Evolutionary conservation across 2,113 vertebrate species (phyloP).

Genomic region (human): DNA sequence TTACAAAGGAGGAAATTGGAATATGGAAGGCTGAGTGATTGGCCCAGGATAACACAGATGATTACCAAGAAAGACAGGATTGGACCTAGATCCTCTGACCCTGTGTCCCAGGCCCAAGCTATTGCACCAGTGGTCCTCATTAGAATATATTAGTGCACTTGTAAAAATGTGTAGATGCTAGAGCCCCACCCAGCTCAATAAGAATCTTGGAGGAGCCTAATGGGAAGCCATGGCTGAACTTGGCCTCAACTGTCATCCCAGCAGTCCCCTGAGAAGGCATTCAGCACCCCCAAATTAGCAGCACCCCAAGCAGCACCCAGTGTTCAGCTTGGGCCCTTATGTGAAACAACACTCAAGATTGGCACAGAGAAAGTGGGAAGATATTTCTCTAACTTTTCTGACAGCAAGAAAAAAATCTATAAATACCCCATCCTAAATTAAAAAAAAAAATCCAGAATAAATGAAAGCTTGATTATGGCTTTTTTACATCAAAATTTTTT

Average conservation of each 20-base stretch:
- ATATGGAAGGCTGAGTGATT: neutral
- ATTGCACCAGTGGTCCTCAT: neutral
- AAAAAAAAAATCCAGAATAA: neutral
- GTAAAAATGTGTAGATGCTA: neutral
- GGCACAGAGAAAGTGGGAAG: neutral
- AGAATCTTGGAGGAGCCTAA: neutral
- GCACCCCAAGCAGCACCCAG: neutral
- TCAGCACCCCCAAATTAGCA: neutral
- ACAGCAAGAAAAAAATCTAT: neutral
- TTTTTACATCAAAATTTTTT: conserved; percentile 10
- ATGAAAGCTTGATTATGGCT: neutral
- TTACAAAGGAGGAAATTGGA: neutral
- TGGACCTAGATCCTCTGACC: neutral
- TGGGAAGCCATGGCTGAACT: neutral
- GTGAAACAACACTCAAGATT: neutral
- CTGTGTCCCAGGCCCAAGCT: neutral
- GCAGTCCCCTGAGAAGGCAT: neutral
- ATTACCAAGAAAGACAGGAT: neutral
- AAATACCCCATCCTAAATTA: neutral
- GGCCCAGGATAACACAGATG: rapidly evolving
- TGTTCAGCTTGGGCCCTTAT: neutral
- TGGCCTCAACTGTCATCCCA: neutral
- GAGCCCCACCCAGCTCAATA: no score
- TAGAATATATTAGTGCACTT: neutral
- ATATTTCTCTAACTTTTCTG: neutral